phyloP scores from a whole-genome alignment of 2,888 invertebrate genomes.

The Lasiommata megera region DNA sequence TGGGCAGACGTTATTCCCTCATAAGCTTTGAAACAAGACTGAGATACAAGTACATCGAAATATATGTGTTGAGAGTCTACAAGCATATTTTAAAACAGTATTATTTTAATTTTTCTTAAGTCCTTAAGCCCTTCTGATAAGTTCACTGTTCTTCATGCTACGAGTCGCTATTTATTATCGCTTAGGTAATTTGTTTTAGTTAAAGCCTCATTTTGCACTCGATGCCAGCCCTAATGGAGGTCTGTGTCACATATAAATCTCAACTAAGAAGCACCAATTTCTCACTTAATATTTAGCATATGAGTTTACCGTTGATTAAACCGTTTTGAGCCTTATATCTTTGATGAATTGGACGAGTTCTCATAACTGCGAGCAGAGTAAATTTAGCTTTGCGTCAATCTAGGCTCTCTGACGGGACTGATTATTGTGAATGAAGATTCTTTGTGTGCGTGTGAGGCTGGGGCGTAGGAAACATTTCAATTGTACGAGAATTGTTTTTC shows the following conservation, averaged over 20 bases:
- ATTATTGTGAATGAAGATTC: conserved; percentile 52
- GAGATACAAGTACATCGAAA: too few species aligned
- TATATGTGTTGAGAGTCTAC: too few species aligned
- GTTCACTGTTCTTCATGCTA: too few species aligned
- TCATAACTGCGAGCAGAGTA: conserved; percentile 32
- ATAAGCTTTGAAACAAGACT: too few species aligned
- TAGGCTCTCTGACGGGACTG: conserved; percentile 53
- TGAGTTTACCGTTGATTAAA: conserved; percentile 30
- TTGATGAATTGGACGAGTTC: conserved; percentile 39
- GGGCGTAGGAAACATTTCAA: not conserved
- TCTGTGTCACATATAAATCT: conserved; percentile 66
- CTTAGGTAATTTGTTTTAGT: not conserved
- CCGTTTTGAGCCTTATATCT: conserved; percentile 46
- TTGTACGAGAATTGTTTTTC: not conserved
- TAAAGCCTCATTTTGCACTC: not conserved
- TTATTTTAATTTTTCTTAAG: too few species aligned
- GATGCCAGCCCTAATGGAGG: conserved; percentile 23
- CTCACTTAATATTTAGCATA: conserved; percentile 59
- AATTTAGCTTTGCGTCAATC: conserved; percentile 50
- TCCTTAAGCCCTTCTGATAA: too few species aligned
- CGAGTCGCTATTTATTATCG: too few species aligned
- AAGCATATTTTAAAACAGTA: too few species aligned
- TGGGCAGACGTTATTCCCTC: too few species aligned
- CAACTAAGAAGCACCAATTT: conserved; percentile 70
- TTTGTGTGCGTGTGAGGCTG: not conserved